Percentiles rank a stretch among this genome's conserved stretches.
Evolutionary conservation across 2,888 invertebrate species (phyloP).

Genomic region (Drymonia ruficornis): DNA sequence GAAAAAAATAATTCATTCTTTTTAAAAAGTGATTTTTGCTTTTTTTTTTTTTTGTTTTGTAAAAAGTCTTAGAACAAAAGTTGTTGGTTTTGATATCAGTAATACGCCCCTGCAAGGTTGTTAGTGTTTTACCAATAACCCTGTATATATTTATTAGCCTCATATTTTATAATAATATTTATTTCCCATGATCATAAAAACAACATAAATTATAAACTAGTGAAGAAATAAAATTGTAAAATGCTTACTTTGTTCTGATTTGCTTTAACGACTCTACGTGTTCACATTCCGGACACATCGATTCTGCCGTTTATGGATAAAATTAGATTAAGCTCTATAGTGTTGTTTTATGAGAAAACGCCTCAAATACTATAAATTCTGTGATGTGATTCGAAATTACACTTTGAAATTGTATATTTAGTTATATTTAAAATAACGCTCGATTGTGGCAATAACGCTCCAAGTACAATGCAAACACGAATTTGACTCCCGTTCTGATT

Average conservation of each 20-base stretch:
- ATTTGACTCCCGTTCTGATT: not conserved
- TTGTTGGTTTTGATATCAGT: too few relatives aligned
- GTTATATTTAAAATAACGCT: not conserved
- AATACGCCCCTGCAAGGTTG: too few relatives aligned
- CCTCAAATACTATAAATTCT: not conserved
- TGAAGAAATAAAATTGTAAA: not conserved
- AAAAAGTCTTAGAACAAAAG: too few relatives aligned
- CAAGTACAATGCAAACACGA: not conserved
- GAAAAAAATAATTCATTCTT: too few relatives aligned
- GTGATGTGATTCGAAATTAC: not conserved
- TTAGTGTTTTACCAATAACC: too few relatives aligned
- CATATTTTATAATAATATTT: too few relatives aligned
- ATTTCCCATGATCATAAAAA: too few relatives aligned
- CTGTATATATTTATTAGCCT: too few relatives aligned
- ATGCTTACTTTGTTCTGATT: not conserved
- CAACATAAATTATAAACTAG: too few relatives aligned
- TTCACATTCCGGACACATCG: not conserved
- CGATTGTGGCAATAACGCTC: not conserved
- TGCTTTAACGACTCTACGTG: slow-evolving; percentile 1
- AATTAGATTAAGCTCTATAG: not conserved
- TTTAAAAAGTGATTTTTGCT: too few relatives aligned
- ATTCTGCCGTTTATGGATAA: not conserved
- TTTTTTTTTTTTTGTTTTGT: too few relatives aligned
- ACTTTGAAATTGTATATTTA: not conserved
- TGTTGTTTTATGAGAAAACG: not conserved